Evolutionary conservation across 1,140 invertebrate species (phyloP), one percentile per base, ranked within the genome.

Genomic region (Lethocerus indicus): DNA sequence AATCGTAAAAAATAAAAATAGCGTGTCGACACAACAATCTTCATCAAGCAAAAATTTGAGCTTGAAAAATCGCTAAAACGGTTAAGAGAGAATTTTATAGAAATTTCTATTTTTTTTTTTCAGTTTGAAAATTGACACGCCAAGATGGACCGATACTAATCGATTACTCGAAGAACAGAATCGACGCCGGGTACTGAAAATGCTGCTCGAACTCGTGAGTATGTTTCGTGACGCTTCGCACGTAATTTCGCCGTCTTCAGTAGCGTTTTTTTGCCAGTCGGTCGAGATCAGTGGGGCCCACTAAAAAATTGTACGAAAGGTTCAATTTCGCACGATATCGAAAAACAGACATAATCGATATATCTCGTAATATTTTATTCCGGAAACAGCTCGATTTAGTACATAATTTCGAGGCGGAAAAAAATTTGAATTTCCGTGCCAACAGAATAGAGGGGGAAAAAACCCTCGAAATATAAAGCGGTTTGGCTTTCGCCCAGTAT

Each of bases 161-260:
- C 53, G 95, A 98, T 70, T 98, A 84, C 66, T 98, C 94, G 12
- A 98, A 98, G 67, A 98, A 98, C 67, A 71, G 91, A 16, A 73
- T 98, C 46, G 79, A 87, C 61, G 75, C 83, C 18, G 76, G 83
- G 75, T 79, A 1, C 70, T 94, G 54, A 61, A 70, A 3, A 60
- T 86, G 7, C 71, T 98, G 4, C 66, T 96, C 42, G 70, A 87
- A 39, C 66, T 98, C 71, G 81, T 83, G 70, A 64, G 65, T 58
- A n/a, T 39, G 4, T 20, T 20, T 39, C 29, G n/a, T n/a, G 7
- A 32, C 29, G n/a, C 7, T 7, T 32, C n/a, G 29, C 7, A 9
- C n/a, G n/a, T 32, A 9, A 9, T 32, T 7, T 32, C 7, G 7
- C 7, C 7, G 7, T 32, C n/a, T n/a, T 9, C 29, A 9, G 29